Base-by-base conservation (phyloP, 2,113 vertebrate species). In the Anhinga anhinga region DNA sequence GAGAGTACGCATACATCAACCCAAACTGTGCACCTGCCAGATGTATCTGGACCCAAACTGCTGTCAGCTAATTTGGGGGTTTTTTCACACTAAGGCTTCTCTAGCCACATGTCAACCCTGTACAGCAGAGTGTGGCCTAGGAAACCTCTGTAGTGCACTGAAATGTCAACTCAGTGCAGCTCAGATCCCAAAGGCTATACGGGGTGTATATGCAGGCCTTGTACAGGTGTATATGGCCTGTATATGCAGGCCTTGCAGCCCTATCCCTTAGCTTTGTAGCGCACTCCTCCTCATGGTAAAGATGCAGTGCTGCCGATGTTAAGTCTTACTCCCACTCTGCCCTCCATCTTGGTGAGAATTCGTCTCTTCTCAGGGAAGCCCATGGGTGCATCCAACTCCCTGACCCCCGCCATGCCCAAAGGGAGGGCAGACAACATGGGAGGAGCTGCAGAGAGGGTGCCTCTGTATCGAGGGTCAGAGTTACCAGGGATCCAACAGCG, bases 1-100 rank as follows among this genome's bases (percentile, higher is more conserved):
- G n/a, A 58, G 29, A 49, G 10, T 0, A 2, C 2, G 1, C 8
- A 5, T 7, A 8, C 13, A 20, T 52, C 58, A 62, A n/a, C 40
- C 25, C 62, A 56, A 76, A 63, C 40, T 15, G 3, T 12, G 30
- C 61, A 42, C 36, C 34, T 82, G 38, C 27, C 42, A 72, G 40
- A 7, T 73, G 29, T 17, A 32, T 15, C 30, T 36, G 45, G 12
- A 49, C 40, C 38, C 59, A 53, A 73, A 45, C 30, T 61, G 20
- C 27, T 44, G 7, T 21, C 34, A 88, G 15, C 5, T 44, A 20
- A 34, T 63, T 58, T 49, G 44, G 17, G 7, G 25, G 40, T 78
- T 67, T 72, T 76, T 44, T 23, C 36, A 11, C 11, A 21, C 30
- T 10, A 38, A n/a, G 27, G 29, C 7, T 8, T 13, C 11, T 49